Evolutionary conservation across 2,113 vertebrate species (phyloP), one percentile per base, ranked within the genome.

Genomic region (Anseranas semipalmata): DNA sequence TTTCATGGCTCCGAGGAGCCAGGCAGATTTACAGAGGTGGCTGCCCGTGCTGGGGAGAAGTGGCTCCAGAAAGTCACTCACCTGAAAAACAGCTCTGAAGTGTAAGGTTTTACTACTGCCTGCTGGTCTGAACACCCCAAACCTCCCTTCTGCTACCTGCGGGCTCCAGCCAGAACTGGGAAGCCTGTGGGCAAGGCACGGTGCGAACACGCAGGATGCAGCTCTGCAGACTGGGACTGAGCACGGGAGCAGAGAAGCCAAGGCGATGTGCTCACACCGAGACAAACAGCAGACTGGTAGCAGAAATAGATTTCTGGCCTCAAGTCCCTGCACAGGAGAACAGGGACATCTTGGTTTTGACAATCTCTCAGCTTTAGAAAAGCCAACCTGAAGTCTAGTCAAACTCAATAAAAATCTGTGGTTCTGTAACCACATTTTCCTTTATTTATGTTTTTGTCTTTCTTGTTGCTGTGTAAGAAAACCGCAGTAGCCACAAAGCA

Each of bases 401-500:
- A 10, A 63, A 67, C 56, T n/a, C 76, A 63, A 19, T 3, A 5
- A 9, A n/a, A 43, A 85, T 3, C 4, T 60, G 89, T 15, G 60
- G 32, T 63, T 85, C 70, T 48, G 17, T 52, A 4, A 56, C 70
- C 43, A 56, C 52, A 33, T 94, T 82, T 46, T 17, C 93, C 78
- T 93, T 87, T 91, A 72, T 93, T 97, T 85, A 15, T 89, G 70
- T 78, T 92, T 81, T 46, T 56, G 16, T 71, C 52, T 68, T 81
- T 48, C 80, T 67, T 72, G 94, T 89, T 94, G 93, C 91, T 68
- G 66, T 28, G 73, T 15, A 32, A 59, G 63, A 79, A 65, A 76
- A 84, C 67, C 96, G 90, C 84, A 68, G 41, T 0, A 81, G 62
- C 84, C 95, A 91, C 87, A 59, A 55, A 93, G 89, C 62, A 86